Evolutionary conservation across 2,888 invertebrate genomes (phyloP).

Genomic region (Eristalis arbustorum): DNA sequence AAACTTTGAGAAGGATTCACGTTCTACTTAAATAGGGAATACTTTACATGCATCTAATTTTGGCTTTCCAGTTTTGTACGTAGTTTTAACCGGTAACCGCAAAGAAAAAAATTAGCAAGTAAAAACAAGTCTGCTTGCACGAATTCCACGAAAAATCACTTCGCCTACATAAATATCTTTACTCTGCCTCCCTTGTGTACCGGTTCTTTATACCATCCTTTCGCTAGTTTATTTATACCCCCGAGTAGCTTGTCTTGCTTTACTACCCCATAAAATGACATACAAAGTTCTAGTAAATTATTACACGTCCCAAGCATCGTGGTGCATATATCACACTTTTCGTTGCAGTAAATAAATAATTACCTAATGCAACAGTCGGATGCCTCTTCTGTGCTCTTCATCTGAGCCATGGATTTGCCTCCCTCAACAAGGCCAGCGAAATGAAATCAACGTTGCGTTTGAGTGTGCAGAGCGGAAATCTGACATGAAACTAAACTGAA

Average conservation of each 20-base stretch:
- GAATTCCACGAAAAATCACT: background rate
- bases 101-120: background rate
- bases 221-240: conserved; percentile 10
- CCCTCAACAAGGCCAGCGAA: background rate
- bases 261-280: conserved; percentile 28
- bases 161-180: background rate
- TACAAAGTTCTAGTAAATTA: conserved; percentile 36
- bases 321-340: conserved; percentile 44
- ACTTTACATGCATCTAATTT: background rate
- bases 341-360: conserved; percentile 38
- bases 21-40: background rate
- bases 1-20: background rate
- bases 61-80: background rate
- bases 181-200: background rate
- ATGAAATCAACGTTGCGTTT: background rate
- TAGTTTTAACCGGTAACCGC: background rate
- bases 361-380: conserved; percentile 4
- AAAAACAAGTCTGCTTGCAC: background rate
- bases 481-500: background rate
- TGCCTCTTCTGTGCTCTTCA: background rate
- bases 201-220: background rate
- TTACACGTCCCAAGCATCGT: conserved; percentile 22
- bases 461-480: background rate
- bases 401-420: background rate
- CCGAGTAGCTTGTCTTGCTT: conserved; percentile 22